Percentiles rank a stretch among this genome's conserved stretches.
These are phyloP conservation scores for Phaethon lepturus DNA, from an alignment of 2,113 vertebrate species.

Conservation along the genomic window DNA sequence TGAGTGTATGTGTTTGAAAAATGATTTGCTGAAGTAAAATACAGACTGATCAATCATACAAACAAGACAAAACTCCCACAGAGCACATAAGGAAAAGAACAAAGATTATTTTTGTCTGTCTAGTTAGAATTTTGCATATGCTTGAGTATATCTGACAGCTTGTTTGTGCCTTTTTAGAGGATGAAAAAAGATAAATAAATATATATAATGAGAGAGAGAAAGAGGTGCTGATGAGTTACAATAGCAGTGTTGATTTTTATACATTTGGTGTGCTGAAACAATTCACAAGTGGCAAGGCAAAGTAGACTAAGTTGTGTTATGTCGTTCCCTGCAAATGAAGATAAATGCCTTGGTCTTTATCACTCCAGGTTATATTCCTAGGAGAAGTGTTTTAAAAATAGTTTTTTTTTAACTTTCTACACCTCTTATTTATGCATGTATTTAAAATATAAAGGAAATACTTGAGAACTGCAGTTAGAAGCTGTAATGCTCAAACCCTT, in stretches of 20 bases:
- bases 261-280: background rate
- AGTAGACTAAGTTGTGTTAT: background rate
- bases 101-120: conserved; percentile 72
- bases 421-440: background rate
- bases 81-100: conserved; percentile 65
- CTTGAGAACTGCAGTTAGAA: background rate
- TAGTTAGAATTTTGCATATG: conserved; percentile 74
- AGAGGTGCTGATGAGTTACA: background rate
- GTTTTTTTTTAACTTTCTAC: background rate
- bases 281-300: conserved; percentile 5
- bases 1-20: conserved; percentile 18
- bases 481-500: background rate
- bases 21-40: conserved; percentile 57
- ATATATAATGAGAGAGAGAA: background rate
- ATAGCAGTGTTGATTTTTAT: background rate
- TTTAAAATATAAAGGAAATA: background rate
- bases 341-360: conserved; percentile 16
- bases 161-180: conserved; percentile 64
- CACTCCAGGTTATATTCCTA: background rate
- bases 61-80: conserved; percentile 72
- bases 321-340: conserved; percentile 32
- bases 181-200: background rate
- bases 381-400: background rate
- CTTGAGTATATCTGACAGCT: conserved; percentile 68
- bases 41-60: conserved; percentile 70